These are phyloP conservation scores for Nycticorax nycticorax DNA, from an alignment of 2,113 vertebrate genomes.

Conservation along the genomic window DNA sequence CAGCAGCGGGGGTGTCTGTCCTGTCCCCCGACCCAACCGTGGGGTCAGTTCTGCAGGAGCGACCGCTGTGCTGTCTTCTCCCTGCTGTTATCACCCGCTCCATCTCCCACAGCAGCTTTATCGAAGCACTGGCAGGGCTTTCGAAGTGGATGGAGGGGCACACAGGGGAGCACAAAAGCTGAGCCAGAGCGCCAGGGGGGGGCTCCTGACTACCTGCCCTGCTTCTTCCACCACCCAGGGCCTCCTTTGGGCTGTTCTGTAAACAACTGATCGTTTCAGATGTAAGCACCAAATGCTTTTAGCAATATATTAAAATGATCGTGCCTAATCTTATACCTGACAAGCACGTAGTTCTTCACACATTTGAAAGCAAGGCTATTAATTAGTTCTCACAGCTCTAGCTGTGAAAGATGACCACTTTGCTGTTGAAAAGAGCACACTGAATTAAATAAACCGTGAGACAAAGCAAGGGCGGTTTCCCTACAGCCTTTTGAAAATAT, in stretches of 20 bases:
- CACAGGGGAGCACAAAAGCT: neutral
- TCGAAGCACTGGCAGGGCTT: neutral
- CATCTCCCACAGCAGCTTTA: neutral
- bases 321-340: neutral
- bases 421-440: neutral
- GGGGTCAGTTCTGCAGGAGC: neutral
- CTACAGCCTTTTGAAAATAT: neutral
- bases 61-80: neutral
- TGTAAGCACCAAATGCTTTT: neutral
- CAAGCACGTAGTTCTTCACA: neutral
- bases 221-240: neutral
- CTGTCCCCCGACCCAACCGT: neutral
- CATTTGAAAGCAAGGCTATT: neutral
- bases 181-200: neutral
- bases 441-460: neutral
- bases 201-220: neutral
- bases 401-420: neutral
- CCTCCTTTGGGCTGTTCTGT: neutral
- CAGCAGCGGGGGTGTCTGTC: neutral
- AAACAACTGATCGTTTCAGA: neutral
- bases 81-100: neutral
- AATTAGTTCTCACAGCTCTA: neutral
- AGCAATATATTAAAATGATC: neutral
- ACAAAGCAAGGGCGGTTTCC: neutral
- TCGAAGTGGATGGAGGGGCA: accelerated